A percentile compares a stretch with the other conserved stretches of the same genome.
Evolutionary conservation across 2,113 vertebrate species (phyloP).

Genomic region (Vidua macroura): DNA sequence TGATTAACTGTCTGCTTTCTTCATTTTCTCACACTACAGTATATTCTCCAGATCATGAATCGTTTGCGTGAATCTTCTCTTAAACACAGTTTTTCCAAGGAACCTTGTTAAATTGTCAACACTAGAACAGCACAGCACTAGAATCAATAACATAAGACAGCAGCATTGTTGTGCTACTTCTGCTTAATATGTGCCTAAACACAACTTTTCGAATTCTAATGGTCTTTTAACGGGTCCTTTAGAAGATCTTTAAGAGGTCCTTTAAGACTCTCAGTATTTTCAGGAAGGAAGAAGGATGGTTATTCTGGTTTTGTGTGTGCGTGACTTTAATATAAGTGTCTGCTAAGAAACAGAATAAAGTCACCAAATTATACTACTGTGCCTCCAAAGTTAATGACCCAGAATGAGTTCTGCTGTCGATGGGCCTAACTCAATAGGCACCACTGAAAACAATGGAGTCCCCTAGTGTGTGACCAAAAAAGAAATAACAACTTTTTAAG

Average conservation of each 20-base stretch:
- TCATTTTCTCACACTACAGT: not conserved
- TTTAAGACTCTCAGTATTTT: not conserved
- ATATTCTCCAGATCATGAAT: not conserved
- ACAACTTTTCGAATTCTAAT: not conserved
- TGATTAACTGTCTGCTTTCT: not conserved
- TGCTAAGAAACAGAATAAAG: constrained; percentile 36
- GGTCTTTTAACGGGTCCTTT: not conserved
- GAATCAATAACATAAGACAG: constrained; percentile 3
- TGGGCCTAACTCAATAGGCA: constrained; percentile 65
- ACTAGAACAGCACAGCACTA: not conserved
- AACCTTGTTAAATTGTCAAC: constrained; percentile 54
- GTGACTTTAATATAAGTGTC: constrained; percentile 19
- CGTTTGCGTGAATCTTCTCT: not conserved
- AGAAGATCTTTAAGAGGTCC: not conserved
- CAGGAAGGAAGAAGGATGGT: not conserved
- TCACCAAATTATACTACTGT: constrained; percentile 43
- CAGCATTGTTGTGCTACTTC: not conserved
- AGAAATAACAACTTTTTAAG: constrained; percentile 62
- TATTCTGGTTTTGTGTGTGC: not conserved
- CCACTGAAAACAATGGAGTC: constrained; percentile 66
- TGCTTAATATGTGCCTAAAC: not conserved
- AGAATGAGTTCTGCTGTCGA: constrained; percentile 56
- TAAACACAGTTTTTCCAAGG: constrained; percentile 19
- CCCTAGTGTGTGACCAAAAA: constrained; percentile 64
- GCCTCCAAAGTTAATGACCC: constrained; percentile 51